A percentile compares a stretch with the other conserved stretches of the same genome.
phyloP scores from a whole-genome alignment of 2,113 vertebrate genomes.

The Emydocephalus ijimae region DNA sequence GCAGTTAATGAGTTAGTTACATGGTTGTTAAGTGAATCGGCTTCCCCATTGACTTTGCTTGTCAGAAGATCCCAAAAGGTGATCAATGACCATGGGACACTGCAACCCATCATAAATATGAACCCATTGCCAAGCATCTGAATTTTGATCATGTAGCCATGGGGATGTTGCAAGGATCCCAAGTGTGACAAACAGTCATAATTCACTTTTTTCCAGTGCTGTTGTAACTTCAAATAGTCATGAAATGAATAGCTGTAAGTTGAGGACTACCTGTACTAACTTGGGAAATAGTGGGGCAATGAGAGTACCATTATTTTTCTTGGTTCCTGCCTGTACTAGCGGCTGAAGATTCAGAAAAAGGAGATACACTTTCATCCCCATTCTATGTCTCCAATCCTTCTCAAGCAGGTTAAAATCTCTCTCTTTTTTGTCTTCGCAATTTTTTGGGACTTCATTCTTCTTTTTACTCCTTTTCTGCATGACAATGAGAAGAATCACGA shows the following conservation, averaged over 20 bases:
- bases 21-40: no score
- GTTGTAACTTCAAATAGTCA: no score
- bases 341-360: neutral
- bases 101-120: neutral
- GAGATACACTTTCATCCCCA: neutral
- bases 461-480: neutral
- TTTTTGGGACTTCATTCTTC: neutral
- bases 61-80: no score
- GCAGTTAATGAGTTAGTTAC: no score
- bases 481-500: neutral
- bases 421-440: neutral
- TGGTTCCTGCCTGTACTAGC: neutral
- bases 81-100: neutral
- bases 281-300: neutral
- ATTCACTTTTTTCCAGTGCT: no score
- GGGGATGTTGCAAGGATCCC: neutral
- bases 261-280: neutral
- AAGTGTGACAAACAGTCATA: no score
- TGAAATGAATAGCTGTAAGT: no score
- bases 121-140: neutral
- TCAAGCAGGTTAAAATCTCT: neutral
- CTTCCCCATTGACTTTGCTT: no score
- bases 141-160: neutral
- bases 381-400: neutral
- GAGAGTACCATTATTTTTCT: neutral